These are phyloP conservation scores for Drosophila demipolita DNA, from an alignment of 2,888 invertebrate genomes.

Conservation along the genomic window DNA sequence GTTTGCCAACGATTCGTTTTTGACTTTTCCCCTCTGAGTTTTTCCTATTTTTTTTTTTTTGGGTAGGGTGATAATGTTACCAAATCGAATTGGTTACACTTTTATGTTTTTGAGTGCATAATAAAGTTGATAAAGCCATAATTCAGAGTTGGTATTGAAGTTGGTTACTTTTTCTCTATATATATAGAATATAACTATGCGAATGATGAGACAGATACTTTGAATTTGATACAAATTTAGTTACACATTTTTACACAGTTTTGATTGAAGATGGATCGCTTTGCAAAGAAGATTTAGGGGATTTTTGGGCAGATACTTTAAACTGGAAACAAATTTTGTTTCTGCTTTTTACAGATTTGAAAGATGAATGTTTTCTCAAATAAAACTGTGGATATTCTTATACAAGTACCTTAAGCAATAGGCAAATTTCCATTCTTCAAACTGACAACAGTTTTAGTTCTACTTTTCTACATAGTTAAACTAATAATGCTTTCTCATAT, in stretches of 20 bases:
- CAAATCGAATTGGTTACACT: constrained; percentile 26
- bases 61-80: background rate
- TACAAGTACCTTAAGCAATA: background rate
- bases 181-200: background rate
- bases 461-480: too few species aligned
- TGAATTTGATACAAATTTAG: background rate
- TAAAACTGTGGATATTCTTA: too few species aligned
- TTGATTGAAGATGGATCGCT: background rate
- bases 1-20: constrained; percentile 46
- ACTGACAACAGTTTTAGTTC: too few species aligned
- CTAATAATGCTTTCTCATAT: too few species aligned
- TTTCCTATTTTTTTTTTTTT: background rate
- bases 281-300: background rate
- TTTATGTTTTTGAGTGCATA: constrained; percentile 11
- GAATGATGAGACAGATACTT: background rate
- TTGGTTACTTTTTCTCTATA: background rate
- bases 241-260: background rate
- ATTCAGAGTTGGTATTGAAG: background rate
- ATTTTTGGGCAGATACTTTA: background rate
- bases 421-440: background rate
- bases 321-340: background rate
- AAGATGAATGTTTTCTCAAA: too few species aligned
- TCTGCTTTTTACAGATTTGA: background rate
- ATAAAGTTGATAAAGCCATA: constrained; percentile 22
- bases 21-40: constrained; percentile 10